A percentile compares a stretch with the other conserved stretches of the same genome.
These are phyloP conservation scores for Microctonus hyperodae DNA, from an alignment of 2,888 invertebrate species.

Conservation along the genomic window DNA sequence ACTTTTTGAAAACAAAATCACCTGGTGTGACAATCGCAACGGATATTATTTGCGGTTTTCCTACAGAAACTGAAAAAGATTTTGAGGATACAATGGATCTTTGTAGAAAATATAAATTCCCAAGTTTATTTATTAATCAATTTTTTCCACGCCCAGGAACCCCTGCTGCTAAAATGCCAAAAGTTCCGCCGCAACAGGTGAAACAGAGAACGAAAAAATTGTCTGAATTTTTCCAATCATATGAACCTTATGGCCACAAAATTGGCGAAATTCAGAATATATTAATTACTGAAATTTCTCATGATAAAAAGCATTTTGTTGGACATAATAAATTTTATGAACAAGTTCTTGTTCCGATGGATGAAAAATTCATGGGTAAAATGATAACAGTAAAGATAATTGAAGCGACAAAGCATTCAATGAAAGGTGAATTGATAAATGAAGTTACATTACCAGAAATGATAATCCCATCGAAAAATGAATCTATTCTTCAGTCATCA, in stretches of 20 bases:
- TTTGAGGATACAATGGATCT: constrained; percentile 87
- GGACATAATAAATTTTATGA: constrained; percentile 96
- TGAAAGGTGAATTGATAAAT: constrained; percentile 74
- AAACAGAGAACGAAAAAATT: constrained; percentile 88
- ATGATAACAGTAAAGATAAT: constrained; percentile 79
- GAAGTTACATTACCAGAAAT: constrained; percentile 61
- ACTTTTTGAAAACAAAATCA: constrained; percentile 82
- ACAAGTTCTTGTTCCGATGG: constrained; percentile 86
- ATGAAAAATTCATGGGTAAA: constrained; percentile 80
- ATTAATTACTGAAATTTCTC: constrained; percentile 91
- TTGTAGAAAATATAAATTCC: constrained; percentile 87
- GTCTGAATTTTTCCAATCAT: constrained; percentile 89
- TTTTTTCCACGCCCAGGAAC: constrained; percentile 97
- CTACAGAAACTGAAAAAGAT: constrained; percentile 90
- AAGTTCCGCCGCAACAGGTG: constrained; percentile 85
- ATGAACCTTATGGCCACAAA: constrained; percentile 80
- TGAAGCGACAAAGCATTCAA: constrained; percentile 77
- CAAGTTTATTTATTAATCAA: constrained; percentile 96
- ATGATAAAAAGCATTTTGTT: constrained; percentile 89
- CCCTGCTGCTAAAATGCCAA: constrained; percentile 88
- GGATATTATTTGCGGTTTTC: constrained; percentile 98
- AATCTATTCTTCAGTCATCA: constrained; percentile 50
- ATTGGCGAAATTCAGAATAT: constrained; percentile 77
- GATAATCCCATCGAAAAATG: constrained; percentile 66
- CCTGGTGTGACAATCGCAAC: constrained; percentile 94